Evolutionary conservation across 2,888 invertebrate genomes (phyloP).

Genomic region (Ceraclea dissimilis): DNA sequence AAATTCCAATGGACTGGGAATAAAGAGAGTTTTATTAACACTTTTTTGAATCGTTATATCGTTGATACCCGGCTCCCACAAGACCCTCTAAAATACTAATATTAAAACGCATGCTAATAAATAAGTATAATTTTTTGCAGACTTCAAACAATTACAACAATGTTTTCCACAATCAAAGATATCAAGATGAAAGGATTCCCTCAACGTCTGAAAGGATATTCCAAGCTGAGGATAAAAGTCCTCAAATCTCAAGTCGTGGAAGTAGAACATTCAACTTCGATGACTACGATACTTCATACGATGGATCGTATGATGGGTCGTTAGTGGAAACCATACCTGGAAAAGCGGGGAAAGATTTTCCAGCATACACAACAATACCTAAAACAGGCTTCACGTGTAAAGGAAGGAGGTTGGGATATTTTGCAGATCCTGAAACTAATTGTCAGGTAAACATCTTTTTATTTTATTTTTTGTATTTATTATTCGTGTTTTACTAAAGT

Average conservation of each 20-base stretch:
- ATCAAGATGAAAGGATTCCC: background rate
- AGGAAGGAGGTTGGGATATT: conserved; percentile 39
- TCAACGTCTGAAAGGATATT: background rate
- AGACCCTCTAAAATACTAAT: too few relatives aligned
- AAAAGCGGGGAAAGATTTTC: conserved; percentile 40
- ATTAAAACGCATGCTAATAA: too few relatives aligned
- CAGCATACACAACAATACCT: conserved; percentile 36
- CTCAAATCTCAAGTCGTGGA: conserved; percentile 2
- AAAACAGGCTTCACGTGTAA: conserved; percentile 39
- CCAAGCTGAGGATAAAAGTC: background rate
- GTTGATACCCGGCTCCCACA: too few relatives aligned
- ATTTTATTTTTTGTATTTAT: background rate
- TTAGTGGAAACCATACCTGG: conserved; percentile 36
- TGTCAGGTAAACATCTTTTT: conserved; percentile 35
- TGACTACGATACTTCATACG: conserved; percentile 14
- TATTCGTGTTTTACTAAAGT: too few relatives aligned
- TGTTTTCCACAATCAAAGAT: conserved; percentile 8
- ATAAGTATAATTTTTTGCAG: background rate
- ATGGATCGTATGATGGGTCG: conserved; percentile 26
- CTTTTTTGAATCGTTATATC: too few relatives aligned
- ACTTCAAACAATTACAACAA: conserved; percentile 1
- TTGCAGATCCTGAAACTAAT: conserved; percentile 40
- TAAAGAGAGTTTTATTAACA: too few relatives aligned
- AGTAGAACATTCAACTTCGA: conserved; percentile 9
- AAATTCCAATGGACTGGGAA: too few relatives aligned